Evolutionary conservation across 2,888 invertebrate species (phyloP).

Genomic region (Nymphalis urticae): DNA sequence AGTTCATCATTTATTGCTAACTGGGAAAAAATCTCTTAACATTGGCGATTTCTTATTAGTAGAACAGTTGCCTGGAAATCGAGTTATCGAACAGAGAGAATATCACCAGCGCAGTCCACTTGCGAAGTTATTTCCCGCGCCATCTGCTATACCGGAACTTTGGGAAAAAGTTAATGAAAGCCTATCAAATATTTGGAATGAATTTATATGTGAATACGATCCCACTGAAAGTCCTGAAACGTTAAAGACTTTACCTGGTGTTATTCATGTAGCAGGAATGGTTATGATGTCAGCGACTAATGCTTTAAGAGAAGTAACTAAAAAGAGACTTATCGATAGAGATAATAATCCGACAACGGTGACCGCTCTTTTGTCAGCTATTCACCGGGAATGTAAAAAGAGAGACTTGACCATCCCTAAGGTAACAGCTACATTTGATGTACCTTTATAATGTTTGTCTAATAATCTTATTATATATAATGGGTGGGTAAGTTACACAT

Average conservation of each 20-base stretch:
- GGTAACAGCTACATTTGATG: slow-evolving; percentile 46
- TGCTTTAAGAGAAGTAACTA: slow-evolving; percentile 83
- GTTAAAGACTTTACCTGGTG: slow-evolving; percentile 81
- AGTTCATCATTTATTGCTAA: slow-evolving; percentile 88
- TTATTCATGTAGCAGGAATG: slow-evolving; percentile 83
- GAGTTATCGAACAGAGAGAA: slow-evolving; percentile 54
- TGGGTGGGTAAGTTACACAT: too few relatives aligned
- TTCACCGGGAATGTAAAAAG: slow-evolving; percentile 67
- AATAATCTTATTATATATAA: neutral
- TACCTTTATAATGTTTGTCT: neutral
- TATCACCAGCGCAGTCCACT: slow-evolving; percentile 69
- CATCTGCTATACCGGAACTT: slow-evolving; percentile 84
- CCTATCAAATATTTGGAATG: slow-evolving; percentile 89
- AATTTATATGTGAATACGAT: slow-evolving; percentile 89
- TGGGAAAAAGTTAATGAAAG: slow-evolving; percentile 85
- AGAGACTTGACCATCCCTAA: slow-evolving; percentile 68
- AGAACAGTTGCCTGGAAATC: slow-evolving; percentile 65
- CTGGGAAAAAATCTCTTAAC: slow-evolving; percentile 86
- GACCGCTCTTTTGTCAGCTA: slow-evolving; percentile 65
- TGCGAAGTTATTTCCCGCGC: slow-evolving; percentile 80
- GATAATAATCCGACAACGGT: slow-evolving; percentile 67
- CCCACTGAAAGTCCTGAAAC: slow-evolving; percentile 87
- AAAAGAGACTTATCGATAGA: slow-evolving; percentile 65
- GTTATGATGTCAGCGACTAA: slow-evolving; percentile 84
- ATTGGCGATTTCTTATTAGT: slow-evolving; percentile 88